Evolutionary conservation across 2,797 vertebrate species (phyloP).

Genomic region (Megalops cyprinoides): DNA sequence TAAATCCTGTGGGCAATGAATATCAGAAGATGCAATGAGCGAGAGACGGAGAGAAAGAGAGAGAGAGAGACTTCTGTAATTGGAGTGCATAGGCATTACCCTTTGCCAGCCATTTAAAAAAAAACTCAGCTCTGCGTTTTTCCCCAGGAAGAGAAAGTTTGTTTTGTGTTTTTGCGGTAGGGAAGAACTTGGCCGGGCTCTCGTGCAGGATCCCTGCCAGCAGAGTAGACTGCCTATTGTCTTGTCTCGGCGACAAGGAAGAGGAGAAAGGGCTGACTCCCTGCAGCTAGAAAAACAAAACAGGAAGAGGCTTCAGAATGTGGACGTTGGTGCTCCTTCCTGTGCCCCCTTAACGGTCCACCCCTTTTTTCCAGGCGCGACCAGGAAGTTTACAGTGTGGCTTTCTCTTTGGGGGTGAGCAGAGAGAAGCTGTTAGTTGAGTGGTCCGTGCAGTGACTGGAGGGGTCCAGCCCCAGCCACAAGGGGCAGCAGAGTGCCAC

Average conservation of each 20-base stretch:
- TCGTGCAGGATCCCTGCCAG: constrained; percentile 68
- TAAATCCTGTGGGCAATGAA: neutral
- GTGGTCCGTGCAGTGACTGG: too few relatives aligned
- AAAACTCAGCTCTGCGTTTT: constrained; percentile 52
- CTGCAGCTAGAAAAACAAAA: constrained; percentile 59
- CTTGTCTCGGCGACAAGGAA: constrained; percentile 64
- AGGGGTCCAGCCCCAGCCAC: too few relatives aligned
- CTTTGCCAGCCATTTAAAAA: constrained; percentile 12
- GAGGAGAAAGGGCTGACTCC: constrained; percentile 42
- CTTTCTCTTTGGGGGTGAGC: too few relatives aligned
- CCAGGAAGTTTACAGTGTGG: neutral
- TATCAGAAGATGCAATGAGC: neutral
- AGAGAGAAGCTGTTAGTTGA: too few relatives aligned
- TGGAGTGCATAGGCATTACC: neutral
- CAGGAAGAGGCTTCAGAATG: constrained; percentile 70
- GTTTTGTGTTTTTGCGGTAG: constrained; percentile 74
- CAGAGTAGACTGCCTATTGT: constrained; percentile 70
- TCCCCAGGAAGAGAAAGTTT: constrained; percentile 71
- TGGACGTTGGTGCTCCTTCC: constrained; percentile 63
- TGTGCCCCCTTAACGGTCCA: constrained; percentile 51
- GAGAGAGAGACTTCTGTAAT: neutral
- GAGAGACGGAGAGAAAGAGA: neutral
- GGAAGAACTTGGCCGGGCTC: constrained; percentile 72
- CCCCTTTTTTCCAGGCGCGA: neutral
- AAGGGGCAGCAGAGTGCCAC: too few relatives aligned